Evolutionary conservation across 1,140 invertebrate species (phyloP).

Genomic region (Euwallacea similis): DNA sequence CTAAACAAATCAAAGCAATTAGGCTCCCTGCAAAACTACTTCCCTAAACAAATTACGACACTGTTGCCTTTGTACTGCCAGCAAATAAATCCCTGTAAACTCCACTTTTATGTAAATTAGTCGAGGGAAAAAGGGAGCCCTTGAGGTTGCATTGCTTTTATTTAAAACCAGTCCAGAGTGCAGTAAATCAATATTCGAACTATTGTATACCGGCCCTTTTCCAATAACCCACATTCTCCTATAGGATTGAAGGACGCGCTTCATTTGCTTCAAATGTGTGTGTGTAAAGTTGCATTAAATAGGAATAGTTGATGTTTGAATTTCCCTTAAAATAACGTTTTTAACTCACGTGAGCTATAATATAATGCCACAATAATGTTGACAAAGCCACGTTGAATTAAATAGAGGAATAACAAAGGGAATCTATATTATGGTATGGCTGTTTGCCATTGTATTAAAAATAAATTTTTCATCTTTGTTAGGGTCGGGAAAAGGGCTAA

Average conservation of each 20-base stretch:
- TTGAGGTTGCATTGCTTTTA: conserved; percentile 8
- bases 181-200: conserved; percentile 5
- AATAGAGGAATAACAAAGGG: too few species aligned
- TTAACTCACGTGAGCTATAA: too few species aligned
- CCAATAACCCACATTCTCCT: conserved; percentile 1
- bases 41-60: too few species aligned
- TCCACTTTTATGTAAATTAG: conserved; percentile 15
- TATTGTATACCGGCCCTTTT: conserved; percentile 4
- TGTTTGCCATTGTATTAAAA: too few species aligned
- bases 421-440: too few species aligned
- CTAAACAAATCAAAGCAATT: too few species aligned
- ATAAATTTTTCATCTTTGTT: too few species aligned
- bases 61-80: not conserved
- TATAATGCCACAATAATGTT: too few species aligned
- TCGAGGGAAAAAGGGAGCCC: not conserved
- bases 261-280: not conserved
- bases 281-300: not conserved
- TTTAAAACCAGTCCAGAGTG: not conserved
- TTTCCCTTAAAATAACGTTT: not conserved
- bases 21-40: too few species aligned
- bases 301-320: not conserved
- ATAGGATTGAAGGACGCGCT: not conserved
- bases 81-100: not conserved
- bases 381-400: too few species aligned
- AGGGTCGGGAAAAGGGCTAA: too few species aligned